phyloP scores from a whole-genome alignment of 2,113 vertebrate genomes.

The Pterocles orientalis region DNA sequence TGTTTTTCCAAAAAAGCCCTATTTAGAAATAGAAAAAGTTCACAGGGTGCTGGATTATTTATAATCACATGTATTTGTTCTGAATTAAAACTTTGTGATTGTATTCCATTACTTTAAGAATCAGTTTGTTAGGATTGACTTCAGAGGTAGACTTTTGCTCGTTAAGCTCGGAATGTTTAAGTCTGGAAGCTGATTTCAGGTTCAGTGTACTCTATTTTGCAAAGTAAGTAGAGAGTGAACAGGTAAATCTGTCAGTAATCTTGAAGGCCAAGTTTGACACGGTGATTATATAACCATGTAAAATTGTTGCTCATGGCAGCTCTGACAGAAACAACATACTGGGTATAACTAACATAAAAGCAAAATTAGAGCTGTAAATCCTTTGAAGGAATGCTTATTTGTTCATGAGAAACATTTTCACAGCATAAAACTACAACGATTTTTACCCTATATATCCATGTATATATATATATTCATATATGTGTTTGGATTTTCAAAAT shows the following conservation, averaged over 20 bases:
- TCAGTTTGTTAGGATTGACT: background rate
- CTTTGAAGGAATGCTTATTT: background rate
- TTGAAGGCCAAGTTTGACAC: background rate
- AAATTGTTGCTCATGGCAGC: background rate
- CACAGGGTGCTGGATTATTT: background rate
- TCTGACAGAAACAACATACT: background rate
- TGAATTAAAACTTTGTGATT: background rate
- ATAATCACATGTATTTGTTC: background rate
- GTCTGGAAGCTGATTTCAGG: background rate
- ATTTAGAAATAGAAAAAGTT: background rate
- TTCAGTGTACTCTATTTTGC: background rate
- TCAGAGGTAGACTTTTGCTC: background rate
- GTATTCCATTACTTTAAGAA: background rate
- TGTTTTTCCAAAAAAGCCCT: background rate
- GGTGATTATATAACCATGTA: background rate
- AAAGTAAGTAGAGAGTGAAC: background rate
- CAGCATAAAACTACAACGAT: background rate
- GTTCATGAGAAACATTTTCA: background rate
- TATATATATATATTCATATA: background rate
- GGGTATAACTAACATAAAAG: background rate
- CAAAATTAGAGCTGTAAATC: background rate
- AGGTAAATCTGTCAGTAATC: background rate
- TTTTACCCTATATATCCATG: background rate
- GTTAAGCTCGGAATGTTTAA: background rate
- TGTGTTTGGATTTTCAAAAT: background rate